Percentiles rank a stretch among this genome's conserved stretches.
phyloP scores from a whole-genome alignment of 2,797 vertebrate genomes.

The Pseudopleuronectes americanus region DNA sequence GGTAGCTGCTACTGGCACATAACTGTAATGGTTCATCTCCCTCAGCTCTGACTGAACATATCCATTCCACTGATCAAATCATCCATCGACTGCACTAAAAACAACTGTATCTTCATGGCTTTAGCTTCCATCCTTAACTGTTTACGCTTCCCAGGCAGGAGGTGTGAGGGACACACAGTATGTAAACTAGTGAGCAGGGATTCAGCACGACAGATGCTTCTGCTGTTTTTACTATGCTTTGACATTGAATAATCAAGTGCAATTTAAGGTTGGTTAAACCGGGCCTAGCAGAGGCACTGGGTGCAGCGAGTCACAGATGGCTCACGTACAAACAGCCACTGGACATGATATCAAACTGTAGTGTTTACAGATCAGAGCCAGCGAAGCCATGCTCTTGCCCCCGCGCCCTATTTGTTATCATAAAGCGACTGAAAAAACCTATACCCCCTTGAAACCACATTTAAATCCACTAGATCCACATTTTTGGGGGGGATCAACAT shows the following conservation, averaged over 20 bases:
- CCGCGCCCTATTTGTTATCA: not conserved
- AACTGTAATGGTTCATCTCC: constrained; percentile 45
- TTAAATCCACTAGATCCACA: too few species aligned
- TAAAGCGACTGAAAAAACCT: too few species aligned
- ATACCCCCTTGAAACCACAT: too few species aligned
- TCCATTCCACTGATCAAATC: constrained; percentile 33
- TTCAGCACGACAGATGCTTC: constrained; percentile 35
- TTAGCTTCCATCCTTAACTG: constrained; percentile 14
- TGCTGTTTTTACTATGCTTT: constrained; percentile 36
- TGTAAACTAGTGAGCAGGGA: constrained; percentile 6
- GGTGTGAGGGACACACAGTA: constrained; percentile 10
- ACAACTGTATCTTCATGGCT: constrained; percentile 13
- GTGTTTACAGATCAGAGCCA: constrained; percentile 19
- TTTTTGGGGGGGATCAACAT: too few species aligned
- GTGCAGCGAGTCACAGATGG: constrained; percentile 55
- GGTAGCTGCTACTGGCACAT: constrained; percentile 41
- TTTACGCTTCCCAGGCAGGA: not conserved
- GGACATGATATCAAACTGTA: constrained; percentile 43
- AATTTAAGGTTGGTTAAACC: constrained; percentile 45
- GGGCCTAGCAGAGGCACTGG: constrained; percentile 18
- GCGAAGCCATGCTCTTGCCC: not conserved
- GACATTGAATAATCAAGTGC: constrained; percentile 52
- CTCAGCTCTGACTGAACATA: constrained; percentile 32
- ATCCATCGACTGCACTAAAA: constrained; percentile 28
- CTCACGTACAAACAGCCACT: constrained; percentile 49